phyloP scores from a whole-genome alignment of 2,797 vertebrate genomes.

The Chiroxiphia lanceolata region DNA sequence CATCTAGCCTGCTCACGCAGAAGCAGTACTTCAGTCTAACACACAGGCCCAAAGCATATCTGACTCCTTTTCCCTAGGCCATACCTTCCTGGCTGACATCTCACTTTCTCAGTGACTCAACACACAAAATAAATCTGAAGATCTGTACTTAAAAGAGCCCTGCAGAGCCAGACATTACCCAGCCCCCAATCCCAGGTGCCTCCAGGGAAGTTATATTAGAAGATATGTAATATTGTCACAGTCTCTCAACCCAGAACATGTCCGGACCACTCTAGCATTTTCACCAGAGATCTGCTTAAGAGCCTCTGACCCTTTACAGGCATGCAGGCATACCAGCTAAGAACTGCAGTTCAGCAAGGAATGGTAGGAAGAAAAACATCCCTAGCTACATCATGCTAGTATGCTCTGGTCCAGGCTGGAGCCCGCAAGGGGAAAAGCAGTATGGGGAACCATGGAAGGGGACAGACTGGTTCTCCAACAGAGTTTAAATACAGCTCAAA shows the following conservation, averaged over 20 bases:
- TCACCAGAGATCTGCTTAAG: background rate
- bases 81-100: background rate
- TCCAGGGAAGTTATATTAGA: background rate
- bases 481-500: background rate
- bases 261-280: background rate
- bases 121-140: background rate
- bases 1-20: background rate
- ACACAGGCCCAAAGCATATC: background rate
- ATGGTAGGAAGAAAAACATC: background rate
- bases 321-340: background rate
- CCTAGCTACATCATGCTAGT: background rate
- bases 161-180: background rate
- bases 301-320: background rate
- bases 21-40: background rate
- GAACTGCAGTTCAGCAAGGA: background rate
- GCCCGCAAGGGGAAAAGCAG: background rate
- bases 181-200: background rate
- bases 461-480: background rate
- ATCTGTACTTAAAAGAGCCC: background rate
- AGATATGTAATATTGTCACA: background rate
- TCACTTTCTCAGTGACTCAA: background rate
- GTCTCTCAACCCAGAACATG: background rate
- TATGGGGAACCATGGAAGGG: background rate
- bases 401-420: background rate
- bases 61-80: background rate